These are phyloP conservation scores for Scaptodrosophila lebanonensis DNA, from an alignment of 1,140 invertebrate genomes.

Conservation along the genomic window DNA sequence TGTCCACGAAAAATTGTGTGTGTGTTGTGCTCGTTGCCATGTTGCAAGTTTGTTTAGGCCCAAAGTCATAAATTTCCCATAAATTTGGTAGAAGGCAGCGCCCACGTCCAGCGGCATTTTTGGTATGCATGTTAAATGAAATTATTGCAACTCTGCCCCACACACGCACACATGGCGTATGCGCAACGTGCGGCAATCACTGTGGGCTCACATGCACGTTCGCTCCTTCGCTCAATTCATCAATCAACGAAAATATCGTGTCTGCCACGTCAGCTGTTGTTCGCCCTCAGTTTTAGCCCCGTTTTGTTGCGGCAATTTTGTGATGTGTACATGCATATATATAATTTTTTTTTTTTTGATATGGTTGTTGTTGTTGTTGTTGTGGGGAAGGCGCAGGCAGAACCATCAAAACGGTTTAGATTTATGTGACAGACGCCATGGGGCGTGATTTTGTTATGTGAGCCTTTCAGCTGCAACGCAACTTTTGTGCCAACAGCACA, in stretches of 20 bases:
- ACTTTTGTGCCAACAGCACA: slow-evolving; percentile 12
- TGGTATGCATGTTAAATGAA: slow-evolving; percentile 66
- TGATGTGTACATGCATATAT: too few species aligned
- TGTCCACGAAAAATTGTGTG: too few species aligned
- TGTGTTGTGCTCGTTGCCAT: too few species aligned
- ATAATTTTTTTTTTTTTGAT: slow-evolving; percentile 29
- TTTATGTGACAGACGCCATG: slow-evolving; percentile 46
- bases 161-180: too few species aligned
- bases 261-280: too few species aligned
- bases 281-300: slow-evolving; percentile 23
- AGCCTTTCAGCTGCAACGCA: slow-evolving; percentile 14
- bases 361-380: too few species aligned
- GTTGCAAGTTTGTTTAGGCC: slow-evolving; percentile 46
- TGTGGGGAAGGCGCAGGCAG: too few species aligned
- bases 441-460: background rate
- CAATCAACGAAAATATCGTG: slow-evolving; percentile 51
- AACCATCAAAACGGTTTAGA: slow-evolving; percentile 46
- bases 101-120: slow-evolving; percentile 34
- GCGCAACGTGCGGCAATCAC: too few species aligned
- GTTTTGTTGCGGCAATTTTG: slow-evolving; percentile 36
- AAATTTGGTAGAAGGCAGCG: slow-evolving; percentile 28
- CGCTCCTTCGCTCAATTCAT: slow-evolving; percentile 55
- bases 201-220: slow-evolving; percentile 43
- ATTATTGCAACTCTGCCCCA: slow-evolving; percentile 66
- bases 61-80: slow-evolving; percentile 58